phyloP scores from a whole-genome alignment of 2,888 invertebrate genomes.

The Hydrotaea cyrtoneurina region DNA sequence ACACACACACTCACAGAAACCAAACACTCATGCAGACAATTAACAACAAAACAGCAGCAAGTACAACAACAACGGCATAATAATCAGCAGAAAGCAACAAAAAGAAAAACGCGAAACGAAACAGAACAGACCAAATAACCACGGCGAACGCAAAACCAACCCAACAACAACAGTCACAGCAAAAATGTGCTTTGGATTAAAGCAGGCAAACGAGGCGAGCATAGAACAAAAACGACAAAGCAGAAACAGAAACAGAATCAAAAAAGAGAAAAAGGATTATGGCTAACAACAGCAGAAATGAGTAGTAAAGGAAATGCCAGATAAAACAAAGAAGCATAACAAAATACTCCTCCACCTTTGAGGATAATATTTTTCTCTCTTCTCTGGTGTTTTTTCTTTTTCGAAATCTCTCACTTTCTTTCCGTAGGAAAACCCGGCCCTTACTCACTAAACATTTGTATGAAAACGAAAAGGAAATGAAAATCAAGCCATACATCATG shows the following conservation, averaged over 20 bases:
- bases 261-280: conserved; percentile 7
- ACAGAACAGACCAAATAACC: not conserved
- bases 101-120: not conserved
- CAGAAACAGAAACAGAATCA: conserved; percentile 1
- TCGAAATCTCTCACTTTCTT: not conserved
- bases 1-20: conserved; percentile 14
- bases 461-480: not conserved
- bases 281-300: not conserved
- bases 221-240: conserved; percentile 13
- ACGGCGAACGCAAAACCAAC: not conserved
- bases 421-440: conserved; percentile 28
- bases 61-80: not conserved
- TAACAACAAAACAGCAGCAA: conserved; percentile 26
- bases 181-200: conserved; percentile 24
- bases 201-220: not conserved
- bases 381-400: not conserved
- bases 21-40: conserved; percentile 32
- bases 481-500: not conserved
- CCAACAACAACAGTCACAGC: not conserved
- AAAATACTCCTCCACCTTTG: not conserved
- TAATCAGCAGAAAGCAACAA: not conserved
- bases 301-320: not conserved
- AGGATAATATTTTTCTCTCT: not conserved
- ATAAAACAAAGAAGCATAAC: not conserved
- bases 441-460: conserved; percentile 20